Percentiles rank a stretch among this genome's conserved stretches.
phyloP scores from a whole-genome alignment of 1,140 invertebrate genomes.

The Subanguina moxae region DNA sequence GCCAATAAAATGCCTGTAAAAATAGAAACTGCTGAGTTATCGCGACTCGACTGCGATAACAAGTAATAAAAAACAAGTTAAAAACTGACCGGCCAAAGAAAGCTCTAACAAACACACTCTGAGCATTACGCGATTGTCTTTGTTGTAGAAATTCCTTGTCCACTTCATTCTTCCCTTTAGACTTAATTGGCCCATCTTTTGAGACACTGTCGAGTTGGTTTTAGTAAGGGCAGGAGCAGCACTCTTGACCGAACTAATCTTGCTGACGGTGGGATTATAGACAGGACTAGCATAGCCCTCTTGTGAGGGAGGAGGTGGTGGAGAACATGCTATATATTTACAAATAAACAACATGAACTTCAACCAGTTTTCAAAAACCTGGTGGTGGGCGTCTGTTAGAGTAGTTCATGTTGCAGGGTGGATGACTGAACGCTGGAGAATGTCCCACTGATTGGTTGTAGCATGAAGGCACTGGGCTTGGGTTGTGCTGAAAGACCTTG shows the following conservation, averaged over 20 bases:
- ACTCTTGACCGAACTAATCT: not conserved
- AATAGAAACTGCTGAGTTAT: not conserved
- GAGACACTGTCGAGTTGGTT: not conserved
- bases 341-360: too few relatives aligned
- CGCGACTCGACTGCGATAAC: not conserved
- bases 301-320: slow-evolving; percentile 4
- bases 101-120: slow-evolving; percentile 7
- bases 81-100: slow-evolving; percentile 11
- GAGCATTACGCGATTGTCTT: slow-evolving; percentile 2
- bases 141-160: not conserved
- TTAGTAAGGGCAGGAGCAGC: not conserved
- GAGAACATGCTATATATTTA: not conserved
- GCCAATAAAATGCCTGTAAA: slow-evolving; percentile 45
- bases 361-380: too few relatives aligned
- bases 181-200: not conserved
- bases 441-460: not conserved
- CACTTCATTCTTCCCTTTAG: not conserved
- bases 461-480: not conserved
- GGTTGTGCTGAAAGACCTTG: slow-evolving; percentile 7
- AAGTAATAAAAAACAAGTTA: not conserved
- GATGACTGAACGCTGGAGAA: not conserved
- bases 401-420: not conserved
- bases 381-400: slow-evolving; percentile 8
- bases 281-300: slow-evolving; percentile 5
- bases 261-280: not conserved